phyloP scores from a whole-genome alignment of 2,888 invertebrate species.

The Lissocephala sabroskyi region DNA sequence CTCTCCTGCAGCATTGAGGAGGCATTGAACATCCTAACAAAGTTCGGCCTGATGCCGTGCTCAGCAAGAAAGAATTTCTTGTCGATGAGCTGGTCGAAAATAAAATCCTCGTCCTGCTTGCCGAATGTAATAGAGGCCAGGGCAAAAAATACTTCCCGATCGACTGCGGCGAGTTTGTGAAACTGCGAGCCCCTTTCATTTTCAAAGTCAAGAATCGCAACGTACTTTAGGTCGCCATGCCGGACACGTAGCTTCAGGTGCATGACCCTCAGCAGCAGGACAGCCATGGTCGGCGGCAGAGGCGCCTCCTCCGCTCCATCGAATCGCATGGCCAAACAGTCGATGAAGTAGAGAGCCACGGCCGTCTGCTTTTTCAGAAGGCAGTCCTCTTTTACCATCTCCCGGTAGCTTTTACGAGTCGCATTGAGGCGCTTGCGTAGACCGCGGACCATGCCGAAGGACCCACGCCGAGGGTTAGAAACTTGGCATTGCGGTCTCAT shows the following conservation, averaged over 20 bases:
- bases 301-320: not conserved
- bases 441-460: constrained; percentile 14
- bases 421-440: not conserved
- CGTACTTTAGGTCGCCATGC: not conserved
- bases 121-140: constrained; percentile 2
- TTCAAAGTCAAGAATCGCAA: too few species aligned
- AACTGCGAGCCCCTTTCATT: not conserved
- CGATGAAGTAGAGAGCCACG: constrained; percentile 22
- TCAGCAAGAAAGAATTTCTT: constrained; percentile 5
- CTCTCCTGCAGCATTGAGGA: constrained; percentile 5
- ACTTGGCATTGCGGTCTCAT: not conserved
- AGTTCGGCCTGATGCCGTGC: constrained; percentile 11
- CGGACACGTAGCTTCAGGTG: constrained; percentile 1
- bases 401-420: constrained; percentile 1
- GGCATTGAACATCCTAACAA: constrained; percentile 17
- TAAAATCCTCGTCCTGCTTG: not conserved
- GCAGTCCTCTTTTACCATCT: not conserved
- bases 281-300: not conserved
- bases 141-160: constrained; percentile 1
- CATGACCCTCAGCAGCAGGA: constrained; percentile 5
- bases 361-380: constrained; percentile 9
- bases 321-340: constrained; percentile 7
- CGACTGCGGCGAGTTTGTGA: not conserved
- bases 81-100: constrained; percentile 10
- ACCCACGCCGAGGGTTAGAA: not conserved